A percentile compares a stretch with the other conserved stretches of the same genome.
Conservation (phyloP, 2,113 vertebrate species). For the Coryphaenoides rupestris region DNA sequence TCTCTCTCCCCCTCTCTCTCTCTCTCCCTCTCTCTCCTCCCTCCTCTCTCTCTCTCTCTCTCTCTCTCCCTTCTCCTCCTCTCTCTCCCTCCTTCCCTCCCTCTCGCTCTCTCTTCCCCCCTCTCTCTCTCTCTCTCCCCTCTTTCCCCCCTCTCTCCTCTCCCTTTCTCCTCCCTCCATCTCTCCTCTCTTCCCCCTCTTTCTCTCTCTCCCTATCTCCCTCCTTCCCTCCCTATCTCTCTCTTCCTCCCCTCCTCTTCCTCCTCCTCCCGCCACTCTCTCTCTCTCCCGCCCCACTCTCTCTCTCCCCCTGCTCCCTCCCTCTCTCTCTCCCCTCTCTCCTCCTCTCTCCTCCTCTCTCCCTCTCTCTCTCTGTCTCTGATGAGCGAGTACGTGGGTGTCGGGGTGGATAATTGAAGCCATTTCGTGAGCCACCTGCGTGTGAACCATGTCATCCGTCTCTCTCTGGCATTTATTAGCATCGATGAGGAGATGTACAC, state of each 20-base stretch:
- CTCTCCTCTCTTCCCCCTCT: background rate
- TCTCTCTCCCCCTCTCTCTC: constrained; percentile 38
- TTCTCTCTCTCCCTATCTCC: constrained; percentile 37
- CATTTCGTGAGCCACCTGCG: constrained; percentile 60
- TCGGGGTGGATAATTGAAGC: constrained; percentile 62
- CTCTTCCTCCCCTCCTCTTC: constrained; percentile 19
- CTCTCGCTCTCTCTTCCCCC: constrained; percentile 37
- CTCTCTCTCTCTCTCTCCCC: constrained; percentile 31
- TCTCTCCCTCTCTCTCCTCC: constrained; percentile 30
- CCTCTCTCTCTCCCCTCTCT: constrained; percentile 38
- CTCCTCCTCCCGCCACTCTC: too few species aligned
- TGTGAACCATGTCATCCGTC: constrained; percentile 46
- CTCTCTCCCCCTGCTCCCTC: background rate
- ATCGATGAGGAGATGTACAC: constrained; percentile 45
- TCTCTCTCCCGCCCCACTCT: background rate
- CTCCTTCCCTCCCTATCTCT: constrained; percentile 31
- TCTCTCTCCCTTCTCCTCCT: background rate
- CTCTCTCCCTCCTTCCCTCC: background rate
- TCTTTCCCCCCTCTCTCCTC: too few species aligned
- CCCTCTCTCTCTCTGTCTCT: constrained; percentile 38
- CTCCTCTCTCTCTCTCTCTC: constrained; percentile 17
- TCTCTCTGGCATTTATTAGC: constrained; percentile 52
- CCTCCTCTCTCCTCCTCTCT: constrained; percentile 25
- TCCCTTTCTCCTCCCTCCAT: background rate
- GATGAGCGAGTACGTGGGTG: constrained; percentile 59